Evolutionary conservation across 35 echinoderm and acorn worm genomes (phyloP).

Genomic region (Lytechinus variegatus): DNA sequence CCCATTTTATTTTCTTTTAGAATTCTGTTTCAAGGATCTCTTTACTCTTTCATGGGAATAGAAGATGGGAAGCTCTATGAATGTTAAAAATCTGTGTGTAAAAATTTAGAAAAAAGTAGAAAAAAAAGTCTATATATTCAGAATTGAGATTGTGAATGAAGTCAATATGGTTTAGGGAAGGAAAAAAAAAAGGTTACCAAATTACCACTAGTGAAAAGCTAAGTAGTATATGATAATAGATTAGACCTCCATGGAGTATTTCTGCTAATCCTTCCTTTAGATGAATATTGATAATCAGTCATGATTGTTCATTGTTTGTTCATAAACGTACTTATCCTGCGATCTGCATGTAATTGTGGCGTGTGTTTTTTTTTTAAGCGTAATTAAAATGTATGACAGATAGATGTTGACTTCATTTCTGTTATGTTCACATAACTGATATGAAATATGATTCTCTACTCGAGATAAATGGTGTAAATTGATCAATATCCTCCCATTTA

Average conservation of each 20-base stretch:
- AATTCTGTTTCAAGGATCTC: background rate
- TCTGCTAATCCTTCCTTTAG: background rate
- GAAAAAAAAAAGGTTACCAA: background rate
- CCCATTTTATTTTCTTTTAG: background rate
- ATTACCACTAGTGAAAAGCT: background rate
- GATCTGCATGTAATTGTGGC: background rate
- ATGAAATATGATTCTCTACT: background rate
- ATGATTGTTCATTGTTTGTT: background rate
- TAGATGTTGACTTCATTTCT: constrained; percentile 12
- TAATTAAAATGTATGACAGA: background rate
- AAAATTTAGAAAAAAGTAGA: background rate
- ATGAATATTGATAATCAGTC: background rate
- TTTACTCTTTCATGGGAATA: background rate
- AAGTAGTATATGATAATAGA: background rate
- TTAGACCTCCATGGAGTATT: background rate
- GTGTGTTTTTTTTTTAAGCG: background rate
- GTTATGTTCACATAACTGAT: background rate
- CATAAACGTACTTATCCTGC: background rate
- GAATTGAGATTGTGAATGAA: background rate
- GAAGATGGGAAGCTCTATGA: background rate
- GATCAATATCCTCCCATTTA: background rate
- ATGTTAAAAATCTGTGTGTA: background rate
- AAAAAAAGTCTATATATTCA: background rate
- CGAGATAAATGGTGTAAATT: background rate
- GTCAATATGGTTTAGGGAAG: background rate